Percentiles rank a stretch among this genome's conserved stretches.
These are phyloP conservation scores for Centropus bengalensis DNA, from an alignment of 2,113 vertebrate genomes.

Conservation along the genomic window DNA sequence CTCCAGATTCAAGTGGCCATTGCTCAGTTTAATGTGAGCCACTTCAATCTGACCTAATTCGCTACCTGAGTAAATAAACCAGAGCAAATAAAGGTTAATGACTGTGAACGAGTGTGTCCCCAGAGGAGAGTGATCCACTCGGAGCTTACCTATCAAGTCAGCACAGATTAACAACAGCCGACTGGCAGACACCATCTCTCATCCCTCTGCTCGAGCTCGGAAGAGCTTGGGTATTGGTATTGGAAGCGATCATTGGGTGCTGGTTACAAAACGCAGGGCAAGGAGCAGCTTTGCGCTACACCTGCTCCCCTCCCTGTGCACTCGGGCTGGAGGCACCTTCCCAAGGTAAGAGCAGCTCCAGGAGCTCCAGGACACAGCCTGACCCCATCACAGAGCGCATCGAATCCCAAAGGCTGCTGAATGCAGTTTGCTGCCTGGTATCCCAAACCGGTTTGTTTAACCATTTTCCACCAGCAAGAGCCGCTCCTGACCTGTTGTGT, in stretches of 20 bases:
- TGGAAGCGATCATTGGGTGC: not conserved
- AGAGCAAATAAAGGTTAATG: slow-evolving; percentile 51
- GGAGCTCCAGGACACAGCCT: not conserved
- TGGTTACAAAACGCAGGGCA: not conserved
- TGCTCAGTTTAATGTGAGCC: not conserved
- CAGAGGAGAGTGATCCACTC: slow-evolving; percentile 3
- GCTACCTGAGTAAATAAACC: slow-evolving; percentile 23
- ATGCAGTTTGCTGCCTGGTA: not conserved
- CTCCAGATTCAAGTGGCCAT: slow-evolving; percentile 38
- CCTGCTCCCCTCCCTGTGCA: accelerated
- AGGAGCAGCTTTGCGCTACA: accelerated
- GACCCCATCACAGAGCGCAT: not conserved
- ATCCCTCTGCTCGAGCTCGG: not conserved
- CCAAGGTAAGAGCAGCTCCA: not conserved
- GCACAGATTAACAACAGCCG: not conserved
- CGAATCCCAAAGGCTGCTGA: not conserved
- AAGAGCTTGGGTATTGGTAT: not conserved
- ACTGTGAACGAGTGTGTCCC: not conserved
- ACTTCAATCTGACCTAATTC: not conserved
- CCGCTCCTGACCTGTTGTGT: not conserved
- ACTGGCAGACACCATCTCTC: not conserved
- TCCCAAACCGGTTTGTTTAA: not conserved
- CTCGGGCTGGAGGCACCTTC: too few species aligned
- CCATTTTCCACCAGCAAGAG: not conserved
- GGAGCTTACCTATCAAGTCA: not conserved